Evolutionary conservation across 1,140 invertebrate species (phyloP).

Genomic region (Agraylea sexmaculata): DNA sequence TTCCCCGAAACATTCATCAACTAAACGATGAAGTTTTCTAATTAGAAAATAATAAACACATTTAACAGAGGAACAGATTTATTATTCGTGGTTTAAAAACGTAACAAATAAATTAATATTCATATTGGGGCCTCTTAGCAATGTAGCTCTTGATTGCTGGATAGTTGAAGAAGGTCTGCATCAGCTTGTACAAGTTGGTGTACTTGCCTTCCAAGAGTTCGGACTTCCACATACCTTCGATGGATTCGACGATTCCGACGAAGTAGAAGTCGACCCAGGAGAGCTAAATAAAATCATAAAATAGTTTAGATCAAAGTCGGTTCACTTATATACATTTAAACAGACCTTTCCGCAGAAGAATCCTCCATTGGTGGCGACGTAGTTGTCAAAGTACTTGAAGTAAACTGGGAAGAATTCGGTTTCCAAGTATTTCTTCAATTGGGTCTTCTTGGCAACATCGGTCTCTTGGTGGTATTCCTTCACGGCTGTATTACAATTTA

Average conservation of each 20-base stretch:
- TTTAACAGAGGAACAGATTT: too few species aligned
- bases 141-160: constrained; percentile 32
- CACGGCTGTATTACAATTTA: constrained; percentile 7
- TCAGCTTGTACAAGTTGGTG: constrained; percentile 24
- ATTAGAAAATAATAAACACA: too few species aligned
- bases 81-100: not conserved
- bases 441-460: constrained; percentile 26
- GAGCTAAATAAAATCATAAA: constrained; percentile 24
- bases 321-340: not conserved
- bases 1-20: too few species aligned
- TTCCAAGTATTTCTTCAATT: constrained; percentile 25
- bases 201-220: constrained; percentile 29
- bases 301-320: not conserved
- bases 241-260: constrained; percentile 27
- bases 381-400: constrained; percentile 30
- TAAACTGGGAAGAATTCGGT: constrained; percentile 27
- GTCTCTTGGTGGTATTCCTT: constrained; percentile 18
- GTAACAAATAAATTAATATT: constrained; percentile 1
- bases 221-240: constrained; percentile 24
- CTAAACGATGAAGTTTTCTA: too few species aligned
- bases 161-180: constrained; percentile 25
- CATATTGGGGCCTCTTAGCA: constrained; percentile 16
- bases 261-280: constrained; percentile 35
- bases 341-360: constrained; percentile 30
- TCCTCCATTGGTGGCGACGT: constrained; percentile 28